Base-by-base conservation (phyloP, 2,797 vertebrate species). In the Lophotriccus pileatus region DNA sequence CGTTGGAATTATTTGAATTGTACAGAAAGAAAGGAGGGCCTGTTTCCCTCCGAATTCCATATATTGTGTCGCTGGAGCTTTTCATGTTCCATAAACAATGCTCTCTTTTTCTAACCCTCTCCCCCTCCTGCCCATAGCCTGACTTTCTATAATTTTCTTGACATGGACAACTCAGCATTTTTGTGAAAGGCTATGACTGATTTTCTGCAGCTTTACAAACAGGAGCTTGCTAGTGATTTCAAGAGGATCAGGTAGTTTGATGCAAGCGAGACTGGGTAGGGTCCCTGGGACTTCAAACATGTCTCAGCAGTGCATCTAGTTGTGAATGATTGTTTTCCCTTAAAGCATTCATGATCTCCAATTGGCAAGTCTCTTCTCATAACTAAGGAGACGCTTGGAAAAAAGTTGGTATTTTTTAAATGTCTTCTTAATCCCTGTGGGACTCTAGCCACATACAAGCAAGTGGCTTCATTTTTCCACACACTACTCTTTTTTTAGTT, bases 21-120 rank as follows among this genome's bases (percentile, higher is more conserved):
- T 95, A 91, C 64, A 95, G 95, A 97, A 98, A 98, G 97, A 98
- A 98, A 98, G 97, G 83, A 97, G 95, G 64, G 95, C 95, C 97
- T 97, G 96, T 98, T 97, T 95, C 90, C 88, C 93, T 96, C 24
- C 28, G 4, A 97, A 97, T 97, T 97, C 97, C 96, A 97, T 43
- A 58, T 97, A 97, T 97, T 98, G 98, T 98, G 97, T 97, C 85
- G 93, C 87, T 84, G 96, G 85, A 89, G 95, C 97, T 96, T 98
- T 97, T 97, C 97, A 96, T 96, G 97, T 98, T 97, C 75, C 44
- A 93, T 96, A 98, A 97, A 98, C 98, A 98, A 97, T 97, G 91
- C 80, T 84, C 94, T 97, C 95, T 97, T 98, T 98, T 97, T 97
- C 93, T 96, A 88, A 97, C 96, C 95, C 62, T 93, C 94, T 97